phyloP scores from a whole-genome alignment of 1,140 invertebrate genomes.

The Tetraneura akinire region DNA sequence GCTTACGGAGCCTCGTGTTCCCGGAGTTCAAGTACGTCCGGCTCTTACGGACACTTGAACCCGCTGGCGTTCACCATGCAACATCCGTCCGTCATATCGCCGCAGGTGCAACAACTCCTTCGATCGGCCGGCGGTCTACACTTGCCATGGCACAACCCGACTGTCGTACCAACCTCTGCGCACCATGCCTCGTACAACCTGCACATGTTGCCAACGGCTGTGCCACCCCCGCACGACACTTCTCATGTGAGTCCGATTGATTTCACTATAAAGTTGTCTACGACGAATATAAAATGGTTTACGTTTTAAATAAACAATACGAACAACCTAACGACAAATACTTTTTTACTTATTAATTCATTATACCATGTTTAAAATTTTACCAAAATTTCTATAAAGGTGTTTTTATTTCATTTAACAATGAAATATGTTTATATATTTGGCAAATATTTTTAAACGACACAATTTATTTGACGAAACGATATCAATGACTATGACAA shows the following conservation, averaged over 20 bases:
- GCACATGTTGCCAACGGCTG: constrained; percentile 57
- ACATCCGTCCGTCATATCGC: constrained; percentile 69
- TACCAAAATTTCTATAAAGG: no score
- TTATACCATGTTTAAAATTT: no score
- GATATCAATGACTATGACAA: no score
- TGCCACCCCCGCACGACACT: constrained; percentile 61
- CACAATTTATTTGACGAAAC: no score
- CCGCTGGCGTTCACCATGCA: constrained; percentile 74
- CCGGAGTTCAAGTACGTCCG: constrained; percentile 80
- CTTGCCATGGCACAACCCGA: constrained; percentile 59
- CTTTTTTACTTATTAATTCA: no score
- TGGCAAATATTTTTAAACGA: no score
- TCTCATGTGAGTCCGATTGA: constrained; percentile 56
- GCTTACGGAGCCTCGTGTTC: constrained; percentile 77
- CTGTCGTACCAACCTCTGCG: constrained; percentile 57
- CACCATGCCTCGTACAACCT: constrained; percentile 59
- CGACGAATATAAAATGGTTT: no score
- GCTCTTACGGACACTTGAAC: constrained; percentile 91
- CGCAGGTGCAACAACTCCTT: constrained; percentile 72
- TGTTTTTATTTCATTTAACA: no score
- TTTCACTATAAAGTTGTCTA: background rate
- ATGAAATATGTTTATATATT: no score
- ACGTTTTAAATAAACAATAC: no score
- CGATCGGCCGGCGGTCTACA: constrained; percentile 62
- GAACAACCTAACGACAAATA: no score